Conservation (phyloP, 1,140 invertebrate genomes). For the Diplogasteroides magnus region DNA sequence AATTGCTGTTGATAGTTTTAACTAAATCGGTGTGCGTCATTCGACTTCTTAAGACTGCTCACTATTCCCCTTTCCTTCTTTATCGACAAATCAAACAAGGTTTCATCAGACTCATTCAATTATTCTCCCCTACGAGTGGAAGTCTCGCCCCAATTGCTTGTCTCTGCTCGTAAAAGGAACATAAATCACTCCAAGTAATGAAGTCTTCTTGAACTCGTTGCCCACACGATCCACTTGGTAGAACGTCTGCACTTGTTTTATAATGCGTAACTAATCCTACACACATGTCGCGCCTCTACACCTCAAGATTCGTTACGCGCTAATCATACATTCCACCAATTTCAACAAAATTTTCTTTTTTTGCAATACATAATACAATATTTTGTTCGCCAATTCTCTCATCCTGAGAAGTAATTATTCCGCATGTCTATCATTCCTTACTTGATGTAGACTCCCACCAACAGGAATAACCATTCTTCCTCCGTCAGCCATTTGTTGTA, state of each 20-base stretch:
- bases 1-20: no score
- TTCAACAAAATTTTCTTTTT: no score
- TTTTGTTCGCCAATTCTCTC: no score
- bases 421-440: no score
- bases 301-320: neutral
- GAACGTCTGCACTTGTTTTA: constrained; percentile 59
- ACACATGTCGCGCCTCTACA: neutral
- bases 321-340: neutral
- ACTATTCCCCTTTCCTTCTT: no score
- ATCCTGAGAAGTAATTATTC: no score
- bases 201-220: constrained; percentile 72
- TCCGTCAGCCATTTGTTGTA: constrained; percentile 71
- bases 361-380: no score
- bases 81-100: no score
- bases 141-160: constrained; percentile 62
- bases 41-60: no score
- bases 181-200: constrained; percentile 89
- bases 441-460: constrained; percentile 72
- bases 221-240: constrained; percentile 78
- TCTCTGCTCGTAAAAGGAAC: constrained; percentile 87
- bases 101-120: no score
- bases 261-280: neutral
- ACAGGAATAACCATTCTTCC: constrained; percentile 80
- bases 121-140: no score
- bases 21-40: no score